Percentiles rank a stretch among this genome's conserved stretches.
Evolutionary conservation across 1,140 invertebrate genomes (phyloP).

Genomic region (Luehdorfia chinensis): DNA sequence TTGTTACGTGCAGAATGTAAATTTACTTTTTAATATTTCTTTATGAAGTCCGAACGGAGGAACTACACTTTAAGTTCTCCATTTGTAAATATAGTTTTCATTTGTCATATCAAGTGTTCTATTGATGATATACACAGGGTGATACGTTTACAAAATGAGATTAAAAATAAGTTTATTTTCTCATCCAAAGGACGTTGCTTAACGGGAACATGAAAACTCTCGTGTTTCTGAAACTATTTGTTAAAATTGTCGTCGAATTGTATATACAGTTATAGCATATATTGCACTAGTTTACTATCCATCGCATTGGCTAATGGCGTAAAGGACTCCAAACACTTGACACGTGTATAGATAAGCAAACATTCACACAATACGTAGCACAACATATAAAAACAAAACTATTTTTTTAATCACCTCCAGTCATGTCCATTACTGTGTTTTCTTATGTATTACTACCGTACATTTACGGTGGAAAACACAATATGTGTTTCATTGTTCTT

Average conservation of each 20-base stretch:
- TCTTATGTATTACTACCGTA: too few species aligned
- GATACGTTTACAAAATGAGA: constrained; percentile 44
- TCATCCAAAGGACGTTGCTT: too few species aligned
- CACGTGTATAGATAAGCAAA: constrained; percentile 3
- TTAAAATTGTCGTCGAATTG: constrained; percentile 7
- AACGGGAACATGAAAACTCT: too few species aligned
- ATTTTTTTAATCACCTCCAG: constrained; percentile 11
- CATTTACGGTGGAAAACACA: not conserved
- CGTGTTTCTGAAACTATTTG: constrained; percentile 8
- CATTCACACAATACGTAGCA: constrained; percentile 28
- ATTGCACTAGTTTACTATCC: not conserved
- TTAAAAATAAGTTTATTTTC: constrained; percentile 32
- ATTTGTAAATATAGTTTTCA: constrained; percentile 34
- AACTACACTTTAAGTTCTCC: too few species aligned
- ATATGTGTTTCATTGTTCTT: not conserved
- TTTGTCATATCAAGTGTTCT: constrained; percentile 41
- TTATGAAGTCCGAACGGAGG: too few species aligned
- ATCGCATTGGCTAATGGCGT: not conserved
- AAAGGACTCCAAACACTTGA: not conserved
- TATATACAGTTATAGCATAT: too few species aligned
- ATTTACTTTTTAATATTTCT: constrained; percentile 1
- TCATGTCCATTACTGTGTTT: too few species aligned
- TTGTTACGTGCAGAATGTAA: constrained; percentile 9
- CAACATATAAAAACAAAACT: constrained; percentile 20
- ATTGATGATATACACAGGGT: constrained; percentile 42